These are phyloP conservation scores for Ammodytes marinus DNA, from an alignment of 2,113 vertebrate genomes.

Conservation along the genomic window DNA sequence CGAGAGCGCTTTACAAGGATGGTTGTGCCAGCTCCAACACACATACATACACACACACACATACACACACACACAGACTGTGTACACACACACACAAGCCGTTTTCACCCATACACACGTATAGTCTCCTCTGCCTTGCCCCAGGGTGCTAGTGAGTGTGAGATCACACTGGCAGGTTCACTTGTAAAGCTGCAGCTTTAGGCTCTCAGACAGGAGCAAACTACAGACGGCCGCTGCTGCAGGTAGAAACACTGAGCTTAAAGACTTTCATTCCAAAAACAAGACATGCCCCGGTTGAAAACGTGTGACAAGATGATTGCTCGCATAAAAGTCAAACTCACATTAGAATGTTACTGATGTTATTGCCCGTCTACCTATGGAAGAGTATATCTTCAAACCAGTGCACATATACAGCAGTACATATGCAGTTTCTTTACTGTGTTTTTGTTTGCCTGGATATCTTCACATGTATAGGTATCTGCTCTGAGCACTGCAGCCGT, in stretches of 20 bases:
- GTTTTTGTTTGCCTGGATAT: background rate
- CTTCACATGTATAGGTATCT: background rate
- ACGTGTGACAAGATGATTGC: slow-evolving; percentile 75
- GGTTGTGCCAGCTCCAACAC: slow-evolving; percentile 79
- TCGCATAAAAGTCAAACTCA: slow-evolving; percentile 63
- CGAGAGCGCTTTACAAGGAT: slow-evolving; percentile 71
- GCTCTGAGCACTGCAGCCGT: background rate
- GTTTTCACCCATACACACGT: slow-evolving; percentile 55
- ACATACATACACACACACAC: slow-evolving; percentile 43
- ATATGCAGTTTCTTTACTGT: background rate
- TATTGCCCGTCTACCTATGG: slow-evolving; percentile 43
- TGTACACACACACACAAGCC: slow-evolving; percentile 6
- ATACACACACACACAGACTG: slow-evolving; percentile 27
- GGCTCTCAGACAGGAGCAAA: slow-evolving; percentile 78
- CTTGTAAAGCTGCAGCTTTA: slow-evolving; percentile 83
- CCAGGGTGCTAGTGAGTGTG: slow-evolving; percentile 81
- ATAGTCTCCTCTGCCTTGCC: slow-evolving; percentile 84
- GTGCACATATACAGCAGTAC: background rate
- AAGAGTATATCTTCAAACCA: slow-evolving; percentile 23
- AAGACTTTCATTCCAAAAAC: slow-evolving; percentile 66
- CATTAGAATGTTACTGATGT: slow-evolving; percentile 57
- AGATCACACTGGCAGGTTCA: slow-evolving; percentile 84
- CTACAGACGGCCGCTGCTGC: slow-evolving; percentile 73
- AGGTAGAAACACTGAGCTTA: slow-evolving; percentile 71
- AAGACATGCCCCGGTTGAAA: slow-evolving; percentile 64